A percentile compares a stretch with the other conserved stretches of the same genome.
Evolutionary conservation across 2,797 vertebrate species (phyloP).

Genomic region (Loriculus beryllinus): DNA sequence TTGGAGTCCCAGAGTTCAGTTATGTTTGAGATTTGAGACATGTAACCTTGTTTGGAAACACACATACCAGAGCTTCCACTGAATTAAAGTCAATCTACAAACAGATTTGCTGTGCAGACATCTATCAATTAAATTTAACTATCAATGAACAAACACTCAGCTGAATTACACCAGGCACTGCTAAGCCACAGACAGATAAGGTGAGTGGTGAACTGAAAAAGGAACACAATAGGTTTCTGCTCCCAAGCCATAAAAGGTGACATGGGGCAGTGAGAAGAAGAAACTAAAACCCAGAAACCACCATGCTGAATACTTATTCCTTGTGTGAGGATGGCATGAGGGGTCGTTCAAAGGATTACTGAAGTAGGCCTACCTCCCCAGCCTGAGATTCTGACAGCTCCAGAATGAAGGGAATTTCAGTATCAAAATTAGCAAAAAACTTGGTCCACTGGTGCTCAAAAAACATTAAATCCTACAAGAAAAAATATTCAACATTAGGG

Average conservation of each 20-base stretch:
- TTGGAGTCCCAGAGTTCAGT: not conserved
- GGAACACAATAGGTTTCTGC: accelerated
- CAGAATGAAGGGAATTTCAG: conserved; percentile 92
- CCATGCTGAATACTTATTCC: not conserved
- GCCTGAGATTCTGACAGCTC: conserved; percentile 95
- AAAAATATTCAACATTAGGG: not conserved
- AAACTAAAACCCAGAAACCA: accelerated
- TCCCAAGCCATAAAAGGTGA: not conserved
- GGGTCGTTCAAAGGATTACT: not conserved
- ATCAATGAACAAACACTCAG: not conserved
- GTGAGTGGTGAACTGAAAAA: not conserved
- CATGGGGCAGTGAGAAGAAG: accelerated
- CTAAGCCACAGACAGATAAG: not conserved
- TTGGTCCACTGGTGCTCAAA: conserved; percentile 93
- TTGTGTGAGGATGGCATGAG: not conserved
- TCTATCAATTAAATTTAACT: too few relatives aligned
- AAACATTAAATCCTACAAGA: conserved; percentile 82
- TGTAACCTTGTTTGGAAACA: not conserved
- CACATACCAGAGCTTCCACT: not conserved
- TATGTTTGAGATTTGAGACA: not conserved
- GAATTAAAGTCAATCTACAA: not conserved
- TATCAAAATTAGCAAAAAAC: conserved; percentile 91
- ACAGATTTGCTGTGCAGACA: too few relatives aligned
- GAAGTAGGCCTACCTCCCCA: conserved; percentile 82
- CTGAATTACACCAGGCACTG: not conserved